Conservation (phyloP, 1,140 invertebrate genomes). For the Drosophila virilis region DNA sequence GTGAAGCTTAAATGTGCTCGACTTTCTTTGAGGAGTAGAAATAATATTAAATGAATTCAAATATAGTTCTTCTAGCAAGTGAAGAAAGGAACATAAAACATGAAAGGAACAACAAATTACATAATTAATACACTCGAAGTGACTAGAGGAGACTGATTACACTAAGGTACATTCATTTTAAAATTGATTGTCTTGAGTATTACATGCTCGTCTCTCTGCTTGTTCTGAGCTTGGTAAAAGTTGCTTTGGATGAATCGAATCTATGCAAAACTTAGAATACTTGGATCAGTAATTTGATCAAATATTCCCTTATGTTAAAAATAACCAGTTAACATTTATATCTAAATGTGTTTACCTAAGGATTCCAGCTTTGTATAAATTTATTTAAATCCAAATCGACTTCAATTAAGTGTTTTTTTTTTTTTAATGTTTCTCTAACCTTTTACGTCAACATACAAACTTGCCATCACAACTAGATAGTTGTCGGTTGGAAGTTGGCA, state of each 20-base stretch:
- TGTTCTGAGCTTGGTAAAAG: too few species aligned
- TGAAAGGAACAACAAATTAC: too few species aligned
- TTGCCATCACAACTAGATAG: slow-evolving; percentile 13
- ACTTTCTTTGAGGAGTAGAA: background rate
- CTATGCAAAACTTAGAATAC: too few species aligned
- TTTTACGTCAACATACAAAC: background rate
- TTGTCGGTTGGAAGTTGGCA: slow-evolving; percentile 1
- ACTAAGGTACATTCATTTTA: background rate
- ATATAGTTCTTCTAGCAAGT: background rate
- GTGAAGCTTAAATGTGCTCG: background rate
- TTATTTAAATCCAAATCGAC: background rate
- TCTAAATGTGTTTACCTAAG: too few species aligned
- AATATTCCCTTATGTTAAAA: too few species aligned
- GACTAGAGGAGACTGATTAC: background rate
- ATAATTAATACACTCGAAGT: background rate
- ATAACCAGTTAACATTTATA: too few species aligned
- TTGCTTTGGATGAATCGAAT: too few species aligned
- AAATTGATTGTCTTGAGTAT: too few species aligned
- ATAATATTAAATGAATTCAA: slow-evolving; percentile 5
- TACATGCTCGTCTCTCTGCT: too few species aligned
- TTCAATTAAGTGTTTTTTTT: background rate
- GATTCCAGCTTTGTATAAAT: too few species aligned
- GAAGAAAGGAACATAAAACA: background rate
- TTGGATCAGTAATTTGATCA: too few species aligned
- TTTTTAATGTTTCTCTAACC: background rate